These are phyloP conservation scores for Hylaeus anthracinus DNA, from an alignment of 1,140 invertebrate species.

Conservation along the genomic window DNA sequence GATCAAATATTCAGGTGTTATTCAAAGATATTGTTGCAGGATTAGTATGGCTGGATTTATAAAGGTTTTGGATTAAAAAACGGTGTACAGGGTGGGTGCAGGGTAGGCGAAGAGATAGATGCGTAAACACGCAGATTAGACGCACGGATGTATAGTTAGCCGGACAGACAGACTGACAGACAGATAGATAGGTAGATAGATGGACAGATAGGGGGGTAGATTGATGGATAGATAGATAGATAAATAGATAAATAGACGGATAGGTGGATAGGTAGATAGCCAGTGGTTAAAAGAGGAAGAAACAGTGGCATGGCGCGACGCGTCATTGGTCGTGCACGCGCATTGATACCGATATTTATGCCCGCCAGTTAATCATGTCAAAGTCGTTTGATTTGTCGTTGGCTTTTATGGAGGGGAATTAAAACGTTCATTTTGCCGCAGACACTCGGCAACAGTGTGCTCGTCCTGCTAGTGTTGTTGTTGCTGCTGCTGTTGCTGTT, in stretches of 20 bases:
- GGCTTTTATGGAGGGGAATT: constrained; percentile 81
- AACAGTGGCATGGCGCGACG: constrained; percentile 65
- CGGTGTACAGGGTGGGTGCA: too few species aligned
- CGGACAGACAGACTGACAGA: neutral
- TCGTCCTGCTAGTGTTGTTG: constrained; percentile 57
- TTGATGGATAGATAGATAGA: neutral
- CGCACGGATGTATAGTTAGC: neutral
- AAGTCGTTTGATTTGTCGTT: constrained; percentile 81
- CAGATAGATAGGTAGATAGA: neutral
- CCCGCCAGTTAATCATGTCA: constrained; percentile 80
- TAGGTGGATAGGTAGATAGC: constrained; percentile 6
- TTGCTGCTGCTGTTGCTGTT: constrained; percentile 54
- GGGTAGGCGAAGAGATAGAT: neutral
- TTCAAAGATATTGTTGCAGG: too few species aligned
- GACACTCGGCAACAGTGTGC: constrained; percentile 78
- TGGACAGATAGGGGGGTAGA: neutral
- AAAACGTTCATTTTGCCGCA: constrained; percentile 81
- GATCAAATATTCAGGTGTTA: too few species aligned
- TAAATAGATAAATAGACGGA: neutral
- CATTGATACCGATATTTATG: constrained; percentile 81
- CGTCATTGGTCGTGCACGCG: constrained; percentile 78
- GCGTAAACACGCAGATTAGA: neutral
- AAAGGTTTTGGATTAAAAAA: neutral
- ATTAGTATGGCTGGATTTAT: neutral
- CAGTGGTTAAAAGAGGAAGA: constrained; percentile 50